phyloP scores from a whole-genome alignment of 2,888 invertebrate species.

The Synergus gifuensis region DNA sequence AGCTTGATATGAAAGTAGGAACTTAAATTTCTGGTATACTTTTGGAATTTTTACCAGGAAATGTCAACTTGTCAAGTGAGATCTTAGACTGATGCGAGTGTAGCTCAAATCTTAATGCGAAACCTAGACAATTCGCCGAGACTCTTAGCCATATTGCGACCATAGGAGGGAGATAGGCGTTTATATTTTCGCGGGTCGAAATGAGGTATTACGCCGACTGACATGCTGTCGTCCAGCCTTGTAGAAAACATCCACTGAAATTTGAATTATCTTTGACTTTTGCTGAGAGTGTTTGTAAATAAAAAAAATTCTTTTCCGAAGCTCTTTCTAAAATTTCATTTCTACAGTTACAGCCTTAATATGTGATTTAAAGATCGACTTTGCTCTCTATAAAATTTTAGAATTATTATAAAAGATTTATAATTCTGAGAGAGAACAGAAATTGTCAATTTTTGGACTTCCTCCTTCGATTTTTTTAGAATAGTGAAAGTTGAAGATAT shows the following conservation, averaged over 20 bases:
- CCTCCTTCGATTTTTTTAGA: not conserved
- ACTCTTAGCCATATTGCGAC: slow-evolving; percentile 54
- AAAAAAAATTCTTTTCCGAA: too few relatives aligned
- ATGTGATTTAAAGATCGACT: too few relatives aligned
- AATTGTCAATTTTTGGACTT: not conserved
- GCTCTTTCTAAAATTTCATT: too few relatives aligned
- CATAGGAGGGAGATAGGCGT: slow-evolving; percentile 55
- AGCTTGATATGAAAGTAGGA: slow-evolving; percentile 1
- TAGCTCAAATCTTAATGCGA: slow-evolving; percentile 52
- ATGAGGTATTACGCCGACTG: slow-evolving; percentile 48
- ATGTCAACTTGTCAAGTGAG: slow-evolving; percentile 8
- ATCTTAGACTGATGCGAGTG: slow-evolving; percentile 39
- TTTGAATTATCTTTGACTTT: not conserved
- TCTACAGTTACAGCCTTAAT: too few relatives aligned
- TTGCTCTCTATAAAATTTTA: not conserved
- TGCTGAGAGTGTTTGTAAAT: not conserved
- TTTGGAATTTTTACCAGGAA: slow-evolving; percentile 10
- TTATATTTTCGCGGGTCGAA: slow-evolving; percentile 59
- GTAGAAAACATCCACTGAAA: slow-evolving; percentile 11
- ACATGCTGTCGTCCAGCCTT: slow-evolving; percentile 34
- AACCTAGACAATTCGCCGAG: slow-evolving; percentile 47
- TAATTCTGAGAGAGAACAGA: not conserved
- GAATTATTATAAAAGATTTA: not conserved
- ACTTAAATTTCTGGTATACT: slow-evolving; percentile 10
- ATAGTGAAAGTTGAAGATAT: not conserved